Base-by-base conservation (phyloP, 2,888 invertebrate genomes). In the Drosophila mettleri region DNA sequence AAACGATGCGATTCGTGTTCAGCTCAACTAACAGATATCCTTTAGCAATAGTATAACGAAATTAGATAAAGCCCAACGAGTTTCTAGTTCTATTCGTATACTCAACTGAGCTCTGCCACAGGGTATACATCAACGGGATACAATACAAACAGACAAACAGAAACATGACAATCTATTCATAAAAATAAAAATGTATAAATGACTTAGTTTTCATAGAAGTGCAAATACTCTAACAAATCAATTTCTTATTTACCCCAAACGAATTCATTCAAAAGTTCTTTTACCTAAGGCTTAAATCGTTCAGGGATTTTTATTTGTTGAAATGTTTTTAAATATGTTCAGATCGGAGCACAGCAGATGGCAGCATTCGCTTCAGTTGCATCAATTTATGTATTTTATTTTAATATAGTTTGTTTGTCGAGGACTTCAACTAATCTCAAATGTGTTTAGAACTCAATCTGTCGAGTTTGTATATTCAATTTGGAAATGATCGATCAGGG, bases 1-100 rank as follows among this genome's bases (percentile, higher is more conserved):
- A 71, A 41, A 18, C 20, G 18, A 53, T 2, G 10, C 14, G 33
- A 16, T 1, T 0, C 16, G 14, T 5, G 3, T 16, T 2, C 2
- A 12, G 52, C 10, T 8, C n/a, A 41, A 31, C 59, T 2, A 5
- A 3, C 9, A 41, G n/a, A 74, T 61, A 69, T 49, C 53, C 55
- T 63, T n/a, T n/a, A n/a, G 16, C 14, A 58, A n/a, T 5, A 22
- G 29, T 1, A 18, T 29, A 3, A n/a, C n/a, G 18, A 10, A 27
- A 43, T 16, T 5, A 5, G n/a, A 3, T 5, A 2, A 10, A 16
- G 1, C 16, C 1, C 14, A 16, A 16, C 2, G 8, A n/a, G n/a
- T 7, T 41, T 8, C 39, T 14, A n/a, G 3, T 22, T 16, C 2
- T 18, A 12, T 7, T 16, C 2, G 29, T 12, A 29, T 12, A 7